Conservation (phyloP, 2,888 invertebrate genomes). For the Amphipyra tragopoginis region DNA sequence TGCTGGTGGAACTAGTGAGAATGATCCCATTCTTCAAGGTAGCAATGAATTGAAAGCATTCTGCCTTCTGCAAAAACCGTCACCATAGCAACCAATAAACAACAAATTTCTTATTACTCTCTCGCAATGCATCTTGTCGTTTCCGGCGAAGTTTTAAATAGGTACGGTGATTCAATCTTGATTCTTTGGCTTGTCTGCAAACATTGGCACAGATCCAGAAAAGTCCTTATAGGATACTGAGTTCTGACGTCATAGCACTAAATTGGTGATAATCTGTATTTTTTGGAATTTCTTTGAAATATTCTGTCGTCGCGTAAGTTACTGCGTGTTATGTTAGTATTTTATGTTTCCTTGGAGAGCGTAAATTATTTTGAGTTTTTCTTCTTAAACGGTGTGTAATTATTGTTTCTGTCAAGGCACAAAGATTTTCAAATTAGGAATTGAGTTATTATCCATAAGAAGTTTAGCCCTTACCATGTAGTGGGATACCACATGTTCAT, state of each 20-base stretch:
- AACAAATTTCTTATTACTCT: conserved; percentile 19
- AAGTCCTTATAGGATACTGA: conserved; percentile 52
- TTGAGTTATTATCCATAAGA: too few species aligned
- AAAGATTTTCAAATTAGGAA: too few species aligned
- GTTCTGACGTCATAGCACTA: conserved; percentile 47
- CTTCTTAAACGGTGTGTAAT: conserved; percentile 2
- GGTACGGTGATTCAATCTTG: conserved; percentile 55
- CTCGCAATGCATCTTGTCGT: conserved; percentile 39
- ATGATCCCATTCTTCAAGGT: not conserved
- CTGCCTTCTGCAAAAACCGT: not conserved
- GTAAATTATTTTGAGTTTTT: conserved; percentile 3
- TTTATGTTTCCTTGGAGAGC: conserved; percentile 3
- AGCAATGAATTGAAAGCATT: too few species aligned
- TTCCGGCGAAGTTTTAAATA: conserved; percentile 53
- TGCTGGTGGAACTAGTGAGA: too few species aligned
- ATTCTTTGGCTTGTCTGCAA: conserved; percentile 51
- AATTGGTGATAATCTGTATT: conserved; percentile 35
- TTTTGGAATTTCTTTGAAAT: conserved; percentile 7
- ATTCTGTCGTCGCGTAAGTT: conserved; percentile 9
- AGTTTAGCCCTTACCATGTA: too few species aligned
- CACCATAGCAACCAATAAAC: conserved; percentile 29
- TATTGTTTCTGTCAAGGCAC: not conserved
- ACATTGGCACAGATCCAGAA: conserved; percentile 48
- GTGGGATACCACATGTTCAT: too few species aligned
- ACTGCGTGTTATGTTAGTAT: conserved; percentile 9